These are phyloP conservation scores for Tinea semifulvella DNA, from an alignment of 2,888 invertebrate genomes.

Conservation along the genomic window DNA sequence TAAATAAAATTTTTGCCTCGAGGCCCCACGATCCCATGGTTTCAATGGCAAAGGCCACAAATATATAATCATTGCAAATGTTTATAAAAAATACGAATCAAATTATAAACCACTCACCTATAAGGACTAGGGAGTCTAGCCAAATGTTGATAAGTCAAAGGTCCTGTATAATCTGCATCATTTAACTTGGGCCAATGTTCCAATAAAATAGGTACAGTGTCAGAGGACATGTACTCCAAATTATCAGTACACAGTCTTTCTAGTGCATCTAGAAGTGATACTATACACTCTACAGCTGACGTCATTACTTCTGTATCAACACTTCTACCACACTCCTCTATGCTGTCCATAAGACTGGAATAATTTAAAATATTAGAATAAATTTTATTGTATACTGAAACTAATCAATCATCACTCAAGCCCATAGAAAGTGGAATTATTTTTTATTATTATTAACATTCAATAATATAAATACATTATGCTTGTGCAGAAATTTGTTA, in stretches of 20 bases:
- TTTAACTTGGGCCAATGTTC: constrained; percentile 72
- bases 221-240: constrained; percentile 36
- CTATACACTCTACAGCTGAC: constrained; percentile 84
- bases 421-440: too few relatives aligned
- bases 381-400: background rate
- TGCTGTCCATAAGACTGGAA: constrained; percentile 94
- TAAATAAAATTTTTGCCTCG: too few relatives aligned
- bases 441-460: too few relatives aligned
- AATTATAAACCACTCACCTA: constrained; percentile 66
- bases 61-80: too few relatives aligned
- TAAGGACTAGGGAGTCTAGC: constrained; percentile 85
- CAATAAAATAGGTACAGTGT: constrained; percentile 62
- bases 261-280: constrained; percentile 82
- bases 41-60: too few relatives aligned
- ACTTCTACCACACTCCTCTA: constrained; percentile 90
- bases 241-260: constrained; percentile 85
- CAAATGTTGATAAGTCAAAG: constrained; percentile 85
- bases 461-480: too few relatives aligned
- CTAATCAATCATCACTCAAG: too few relatives aligned
- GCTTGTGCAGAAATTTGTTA: too few relatives aligned
- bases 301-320: constrained; percentile 79
- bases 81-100: too few relatives aligned
- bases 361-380: constrained; percentile 57
- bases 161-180: constrained; percentile 84
- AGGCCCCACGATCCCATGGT: too few relatives aligned